Base-by-base conservation (phyloP, 2,888 invertebrate species). In the Coenonympha arcania region DNA sequence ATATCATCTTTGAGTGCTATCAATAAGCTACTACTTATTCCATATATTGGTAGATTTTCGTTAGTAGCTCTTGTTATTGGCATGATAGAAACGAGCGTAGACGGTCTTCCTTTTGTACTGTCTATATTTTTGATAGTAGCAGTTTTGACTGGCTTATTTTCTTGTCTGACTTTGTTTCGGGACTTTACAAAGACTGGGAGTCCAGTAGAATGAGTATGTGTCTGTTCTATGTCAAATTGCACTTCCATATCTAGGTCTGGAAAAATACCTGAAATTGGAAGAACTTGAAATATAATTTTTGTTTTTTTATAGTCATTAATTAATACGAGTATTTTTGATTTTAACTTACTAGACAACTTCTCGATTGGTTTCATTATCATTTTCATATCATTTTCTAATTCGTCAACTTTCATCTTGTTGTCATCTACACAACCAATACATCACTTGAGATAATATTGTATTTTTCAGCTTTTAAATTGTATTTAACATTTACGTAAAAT, bases 201-300 rank as follows among this genome's bases (percentile, higher is more conserved):
- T 34, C 24, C 19, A 9, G 18, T 44, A 4, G 33, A 31, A n/a
- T 43, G 30, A 18, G 37, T 36, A 15, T 43, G 33, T 31, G 33
- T 16, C 11, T 46, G 55, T 9, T 62, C 61, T 19, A 76, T 55
- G 52, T 82, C 74, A 6, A 82, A 54, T 56, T 82, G 73, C 28
- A 83, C 51, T 65, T 83, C 79, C 26, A 83, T 60, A 13, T 65
- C 65, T 50, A 77, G 77, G 34, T 76, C 68, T 5, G 82, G 82
- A 52, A 79, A 72, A 1, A 66, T 58, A 8, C 60, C 82, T 82
- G 62, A 13, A 68, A 66, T 46, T 34, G 8, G 18, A 3, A 26
- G 8, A n/a, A 33, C 49, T 26, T 24, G 6, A 6, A 34, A 34
- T 2, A 2, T 28, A 3, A 16, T 40, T 2, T 20, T 6, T 2